Evolutionary conservation across 2,888 invertebrate species (phyloP), one percentile per base, ranked within the genome.

Genomic region (Hydrotaea diabolus): DNA sequence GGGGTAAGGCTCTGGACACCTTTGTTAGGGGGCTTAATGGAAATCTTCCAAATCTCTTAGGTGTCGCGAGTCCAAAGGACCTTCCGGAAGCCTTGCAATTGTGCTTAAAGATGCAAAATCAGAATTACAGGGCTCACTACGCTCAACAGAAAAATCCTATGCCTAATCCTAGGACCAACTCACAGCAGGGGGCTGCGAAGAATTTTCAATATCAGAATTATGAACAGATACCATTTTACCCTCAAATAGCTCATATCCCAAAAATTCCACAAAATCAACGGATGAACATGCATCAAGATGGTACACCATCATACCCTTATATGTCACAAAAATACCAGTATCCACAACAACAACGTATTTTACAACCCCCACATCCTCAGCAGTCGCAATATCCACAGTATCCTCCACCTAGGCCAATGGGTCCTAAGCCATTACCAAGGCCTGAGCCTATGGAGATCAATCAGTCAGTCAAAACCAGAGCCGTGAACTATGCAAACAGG

Each of bases 91-190:
- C 77, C 13, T 26, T 78, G 17, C 36, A 78, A 19, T 49, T 78
- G 62, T 78, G 77, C 17, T 23, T 75, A 11, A 75, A 75, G 17
- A 13, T 75, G 23, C 59, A 59, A 55, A 64, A 76, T 19, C 76
- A 76, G 31, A 53, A 66, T 39, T 76, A 49, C 19, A 53, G 66
- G 13, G 11, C 17, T 15, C 19, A 55, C 31, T 39, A 77, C 36
- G 77, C 66, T n/a, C 53, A 66, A 26, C 46, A 75, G 15, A 62
- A 21, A 31, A 62, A n/a, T 62, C 62, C 17, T 57, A 62, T 31
- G 62, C 36, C 13, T 59, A 57, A 26, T 57, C 57, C 36, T 49
- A 49, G n/a, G 49, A 49, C 13, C 23, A 74, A n/a, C 57, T 21
- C 43, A 15, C 31, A 53, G 17, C 31, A 64, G 15, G 26, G 15